These are phyloP conservation scores for Trichacis sp. DNA, from an alignment of 2,888 invertebrate genomes.

Conservation along the genomic window DNA sequence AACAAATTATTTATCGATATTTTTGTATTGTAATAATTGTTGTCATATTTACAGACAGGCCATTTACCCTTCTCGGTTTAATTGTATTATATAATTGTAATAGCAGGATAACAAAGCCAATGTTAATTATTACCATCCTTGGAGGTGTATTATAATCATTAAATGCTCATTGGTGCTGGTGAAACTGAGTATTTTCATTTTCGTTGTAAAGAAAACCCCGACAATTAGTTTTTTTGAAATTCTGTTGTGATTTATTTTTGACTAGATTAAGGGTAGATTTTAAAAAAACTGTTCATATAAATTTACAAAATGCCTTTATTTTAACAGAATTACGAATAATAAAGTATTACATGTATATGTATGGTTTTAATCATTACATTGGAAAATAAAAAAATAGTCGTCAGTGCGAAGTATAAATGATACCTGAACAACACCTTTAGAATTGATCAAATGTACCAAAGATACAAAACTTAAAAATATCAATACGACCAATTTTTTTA, in stretches of 20 bases:
- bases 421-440: slow-evolving; percentile 11
- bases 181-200: slow-evolving; percentile 30
- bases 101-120: not conserved
- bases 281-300: not conserved
- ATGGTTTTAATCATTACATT: not conserved
- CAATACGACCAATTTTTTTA: slow-evolving; percentile 2
- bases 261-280: not conserved
- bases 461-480: slow-evolving; percentile 4
- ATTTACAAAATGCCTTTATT: slow-evolving; percentile 23
- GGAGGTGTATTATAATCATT: slow-evolving; percentile 56
- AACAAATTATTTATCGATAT: not conserved
- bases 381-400: slow-evolving; percentile 9
- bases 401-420: slow-evolving; percentile 12
- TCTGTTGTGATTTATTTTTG: no score
- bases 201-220: not conserved
- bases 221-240: no score
- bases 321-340: slow-evolving; percentile 18
- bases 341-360: slow-evolving; percentile 13
- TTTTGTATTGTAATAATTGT: no score
- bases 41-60: not conserved
- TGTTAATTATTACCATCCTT: not conserved
- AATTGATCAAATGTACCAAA: slow-evolving; percentile 12
- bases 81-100: slow-evolving; percentile 12
- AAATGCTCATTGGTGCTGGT: slow-evolving; percentile 68
- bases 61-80: not conserved